Evolutionary conservation across 1,140 invertebrate genomes (phyloP), one percentile per base, ranked within the genome.

Genomic region (Theocolax elegans): DNA sequence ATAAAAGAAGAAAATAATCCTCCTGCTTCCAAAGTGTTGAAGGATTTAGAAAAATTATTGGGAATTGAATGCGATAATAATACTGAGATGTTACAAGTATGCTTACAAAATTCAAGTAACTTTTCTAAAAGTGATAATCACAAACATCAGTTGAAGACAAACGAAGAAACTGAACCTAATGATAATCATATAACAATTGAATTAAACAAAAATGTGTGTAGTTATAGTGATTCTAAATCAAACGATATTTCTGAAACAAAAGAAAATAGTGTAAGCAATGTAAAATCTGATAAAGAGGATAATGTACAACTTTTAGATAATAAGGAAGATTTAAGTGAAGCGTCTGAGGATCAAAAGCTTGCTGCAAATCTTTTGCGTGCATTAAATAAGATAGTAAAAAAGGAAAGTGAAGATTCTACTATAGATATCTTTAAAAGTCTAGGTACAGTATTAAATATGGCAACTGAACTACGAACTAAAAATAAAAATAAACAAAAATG

Each of bases 11-110:
- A 79, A 59, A 76, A 75, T 51, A 85, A 84, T 72, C 60, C 75
- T 1, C 71, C 82, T 27, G 79, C 78, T 23, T 72, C 65, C 25
- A 79, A 83, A 64, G 72, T 84, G 35, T 56, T 86, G 31, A 66
- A 79, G 48, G 79, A 84, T 74, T 75, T 86, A 25, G 81, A 83
- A 35, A 79, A 77, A 44, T 71, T 54, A 25, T 74, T 85, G 40
- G 81, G 82, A 6, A 31, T 84, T 8, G 78, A 83, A 19, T 81
- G 62, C 51, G 63, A 79, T 21, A 80, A 73, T 65, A 82, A 84
- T 71, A 74, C 74, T 3, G 77, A 85, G 59, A 75, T 83, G 54
- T 74, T 84, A 31, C 59, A 68, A 42, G 71, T 74, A 12, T 83
- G 65, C 67, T 68, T 83, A 17, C 73, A 76, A 67, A 13, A 40